These are phyloP conservation scores for Ceriagrion tenellum DNA, from an alignment of 2,888 invertebrate genomes.

Conservation along the genomic window DNA sequence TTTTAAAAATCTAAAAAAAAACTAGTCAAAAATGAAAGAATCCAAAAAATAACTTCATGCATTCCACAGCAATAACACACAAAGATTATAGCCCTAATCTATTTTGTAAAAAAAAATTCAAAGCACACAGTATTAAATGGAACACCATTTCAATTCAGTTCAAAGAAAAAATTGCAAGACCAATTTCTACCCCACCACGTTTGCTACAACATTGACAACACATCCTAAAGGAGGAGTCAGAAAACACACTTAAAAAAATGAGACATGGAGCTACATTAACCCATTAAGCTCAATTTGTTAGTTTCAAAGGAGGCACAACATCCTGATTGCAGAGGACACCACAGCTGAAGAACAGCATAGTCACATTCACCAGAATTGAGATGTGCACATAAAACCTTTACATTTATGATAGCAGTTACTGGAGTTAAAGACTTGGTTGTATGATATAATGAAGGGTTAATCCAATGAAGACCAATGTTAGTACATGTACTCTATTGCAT, in stretches of 20 bases:
- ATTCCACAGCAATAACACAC: conserved; percentile 26
- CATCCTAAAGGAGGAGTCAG: not conserved
- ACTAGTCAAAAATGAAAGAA: not conserved
- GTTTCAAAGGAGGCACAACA: conserved; percentile 1
- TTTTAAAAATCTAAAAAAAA: conserved; percentile 13
- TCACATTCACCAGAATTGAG: conserved; percentile 26
- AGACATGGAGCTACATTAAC: not conserved
- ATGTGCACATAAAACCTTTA: not conserved
- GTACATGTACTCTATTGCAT: no score
- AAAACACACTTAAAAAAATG: not conserved
- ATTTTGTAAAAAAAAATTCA: conserved; percentile 10
- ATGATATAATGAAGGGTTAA: no score
- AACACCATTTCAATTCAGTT: not conserved
- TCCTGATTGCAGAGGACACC: not conserved
- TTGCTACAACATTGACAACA: not conserved
- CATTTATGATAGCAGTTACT: not conserved
- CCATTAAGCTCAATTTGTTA: conserved; percentile 32
- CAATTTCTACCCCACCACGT: conserved; percentile 4
- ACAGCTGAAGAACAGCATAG: conserved; percentile 4
- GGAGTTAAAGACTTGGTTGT: not conserved
- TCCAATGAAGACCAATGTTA: no score
- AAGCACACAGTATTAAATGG: conserved; percentile 5
- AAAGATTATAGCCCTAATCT: not conserved
- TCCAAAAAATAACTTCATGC: conserved; percentile 55
- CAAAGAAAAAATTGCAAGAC: not conserved